phyloP scores from a whole-genome alignment of 2,797 vertebrate genomes.

The Tolypeutes matacus region DNA sequence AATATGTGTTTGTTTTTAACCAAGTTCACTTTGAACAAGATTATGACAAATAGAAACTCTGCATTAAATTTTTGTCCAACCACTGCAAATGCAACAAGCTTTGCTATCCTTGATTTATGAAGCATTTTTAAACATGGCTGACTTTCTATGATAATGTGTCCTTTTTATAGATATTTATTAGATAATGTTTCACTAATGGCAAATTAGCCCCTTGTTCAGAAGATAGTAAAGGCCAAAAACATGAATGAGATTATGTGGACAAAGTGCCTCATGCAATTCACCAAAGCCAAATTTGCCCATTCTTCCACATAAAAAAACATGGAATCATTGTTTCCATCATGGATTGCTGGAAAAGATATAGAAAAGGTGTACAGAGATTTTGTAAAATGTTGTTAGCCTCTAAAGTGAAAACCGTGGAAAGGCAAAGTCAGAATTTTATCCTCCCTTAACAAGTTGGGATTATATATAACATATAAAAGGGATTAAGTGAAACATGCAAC shows the following conservation, averaged over 20 bases:
- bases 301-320: background rate
- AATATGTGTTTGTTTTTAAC: background rate
- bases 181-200: background rate
- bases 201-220: conserved; percentile 49
- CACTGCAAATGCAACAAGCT: background rate
- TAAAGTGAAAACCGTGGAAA: background rate
- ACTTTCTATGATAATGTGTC: conserved; percentile 46
- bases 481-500: background rate
- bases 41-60: background rate
- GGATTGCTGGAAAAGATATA: background rate
- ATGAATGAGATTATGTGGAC: conserved; percentile 28
- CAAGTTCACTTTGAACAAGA: conserved; percentile 34
- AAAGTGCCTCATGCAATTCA: background rate
- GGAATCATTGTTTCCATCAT: background rate
- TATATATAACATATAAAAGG: background rate
- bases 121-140: conserved; percentile 51
- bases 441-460: background rate
- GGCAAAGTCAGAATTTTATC: background rate
- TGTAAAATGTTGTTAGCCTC: background rate
- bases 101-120: conserved; percentile 53
- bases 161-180: conserved; percentile 64
- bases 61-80: background rate
- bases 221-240: conserved; percentile 43
- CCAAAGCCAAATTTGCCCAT: background rate
- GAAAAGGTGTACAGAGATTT: background rate